phyloP scores from a whole-genome alignment of 2,888 invertebrate genomes.

The Conops quadrifasciatus region DNA sequence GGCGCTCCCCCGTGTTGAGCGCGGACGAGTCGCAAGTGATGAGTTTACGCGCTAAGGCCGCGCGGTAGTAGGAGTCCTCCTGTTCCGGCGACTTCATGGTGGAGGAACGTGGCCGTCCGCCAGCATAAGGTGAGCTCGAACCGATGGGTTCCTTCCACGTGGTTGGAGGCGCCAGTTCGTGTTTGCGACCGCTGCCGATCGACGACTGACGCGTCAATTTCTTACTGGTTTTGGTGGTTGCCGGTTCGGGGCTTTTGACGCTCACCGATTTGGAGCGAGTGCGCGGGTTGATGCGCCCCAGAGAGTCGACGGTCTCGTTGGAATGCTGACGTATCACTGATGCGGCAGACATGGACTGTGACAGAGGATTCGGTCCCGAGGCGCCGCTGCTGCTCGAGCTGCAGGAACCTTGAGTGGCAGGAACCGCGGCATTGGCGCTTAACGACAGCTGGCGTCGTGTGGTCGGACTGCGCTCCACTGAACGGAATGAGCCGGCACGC shows the following conservation, averaged over 20 bases:
- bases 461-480: conserved; percentile 59
- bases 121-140: conserved; percentile 51
- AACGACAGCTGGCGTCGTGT: conserved; percentile 64
- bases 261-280: conserved; percentile 66
- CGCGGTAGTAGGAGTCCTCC: conserved; percentile 33
- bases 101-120: conserved; percentile 51
- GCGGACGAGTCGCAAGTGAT: conserved; percentile 61
- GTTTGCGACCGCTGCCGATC: conserved; percentile 42
- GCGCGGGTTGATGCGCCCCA: conserved; percentile 59
- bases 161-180: conserved; percentile 26
- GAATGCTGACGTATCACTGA: conserved; percentile 64
- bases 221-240: conserved; percentile 36
- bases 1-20: conserved; percentile 53
- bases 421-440: conserved; percentile 45
- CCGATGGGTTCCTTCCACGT: conserved; percentile 49
- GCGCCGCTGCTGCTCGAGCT: conserved; percentile 42
- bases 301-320: conserved; percentile 52
- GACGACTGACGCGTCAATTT: conserved; percentile 49
- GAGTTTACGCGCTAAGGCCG: conserved; percentile 48
- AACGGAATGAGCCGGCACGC: conserved; percentile 73
- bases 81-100: conserved; percentile 39
- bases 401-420: conserved; percentile 3
- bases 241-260: conserved; percentile 51
- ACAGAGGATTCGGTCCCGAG: conserved; percentile 58
- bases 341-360: conserved; percentile 68